phyloP scores from a whole-genome alignment of 2,797 vertebrate species.

The Bucorvus abyssinicus region DNA sequence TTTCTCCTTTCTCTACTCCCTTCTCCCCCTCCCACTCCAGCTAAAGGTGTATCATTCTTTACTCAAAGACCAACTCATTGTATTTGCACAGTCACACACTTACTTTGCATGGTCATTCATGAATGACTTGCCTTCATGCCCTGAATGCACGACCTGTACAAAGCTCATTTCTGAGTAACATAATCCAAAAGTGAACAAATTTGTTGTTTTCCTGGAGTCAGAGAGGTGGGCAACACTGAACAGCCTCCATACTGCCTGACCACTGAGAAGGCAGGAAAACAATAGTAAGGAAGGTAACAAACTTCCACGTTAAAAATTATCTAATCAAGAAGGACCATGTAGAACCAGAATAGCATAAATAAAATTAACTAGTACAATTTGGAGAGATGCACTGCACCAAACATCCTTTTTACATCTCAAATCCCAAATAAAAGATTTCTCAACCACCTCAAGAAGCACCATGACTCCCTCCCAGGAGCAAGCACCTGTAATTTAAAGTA shows the following conservation, averaged over 20 bases:
- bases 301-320: not conserved
- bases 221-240: not conserved
- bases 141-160: not conserved
- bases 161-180: not conserved
- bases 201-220: not conserved
- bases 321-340: not conserved
- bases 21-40: not conserved
- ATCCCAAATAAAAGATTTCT: not conserved
- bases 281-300: not conserved
- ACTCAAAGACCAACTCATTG: not conserved
- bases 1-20: accelerated
- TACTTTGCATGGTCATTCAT: not conserved
- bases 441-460: not conserved
- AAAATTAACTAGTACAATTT: not conserved
- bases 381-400: not conserved
- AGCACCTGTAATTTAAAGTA: not conserved
- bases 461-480: not conserved
- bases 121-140: too few species aligned
- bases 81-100: not conserved
- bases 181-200: not conserved
- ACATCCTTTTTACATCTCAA: not conserved
- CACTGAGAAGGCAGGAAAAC: not conserved
- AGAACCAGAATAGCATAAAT: not conserved
- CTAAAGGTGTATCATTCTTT: not conserved
- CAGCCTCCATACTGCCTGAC: not conserved